Percentiles rank a stretch among this genome's conserved stretches.
These are phyloP conservation scores for Kryphioiulus occultus DNA, from an alignment of 2,888 invertebrate genomes.

Conservation along the genomic window DNA sequence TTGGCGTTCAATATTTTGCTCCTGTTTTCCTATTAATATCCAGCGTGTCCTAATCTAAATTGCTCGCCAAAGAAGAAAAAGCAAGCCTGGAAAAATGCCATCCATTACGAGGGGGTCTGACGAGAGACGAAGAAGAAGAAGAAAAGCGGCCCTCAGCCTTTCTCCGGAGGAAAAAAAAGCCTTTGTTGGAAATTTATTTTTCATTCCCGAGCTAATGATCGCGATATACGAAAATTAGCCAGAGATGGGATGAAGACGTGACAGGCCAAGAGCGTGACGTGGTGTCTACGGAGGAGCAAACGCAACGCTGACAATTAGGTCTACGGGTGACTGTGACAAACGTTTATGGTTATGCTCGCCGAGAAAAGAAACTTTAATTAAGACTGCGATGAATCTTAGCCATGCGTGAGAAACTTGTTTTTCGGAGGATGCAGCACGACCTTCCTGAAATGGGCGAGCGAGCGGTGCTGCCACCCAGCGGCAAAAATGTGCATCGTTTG, in stretches of 20 bases:
- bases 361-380: slow-evolving; percentile 35
- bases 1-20: neutral
- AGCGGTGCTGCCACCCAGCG: no score
- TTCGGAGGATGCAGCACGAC: neutral
- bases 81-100: neutral
- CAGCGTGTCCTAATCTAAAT: neutral
- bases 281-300: slow-evolving; percentile 3
- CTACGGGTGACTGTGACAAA: slow-evolving; percentile 39
- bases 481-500: no score
- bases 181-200: neutral
- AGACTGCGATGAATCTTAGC: slow-evolving; percentile 42
- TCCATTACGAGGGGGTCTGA: neutral
- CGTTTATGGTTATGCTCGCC: slow-evolving; percentile 11
- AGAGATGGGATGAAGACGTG: slow-evolving; percentile 13
- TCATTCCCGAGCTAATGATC: neutral
- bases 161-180: neutral
- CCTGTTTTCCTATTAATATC: neutral
- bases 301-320: slow-evolving; percentile 22
- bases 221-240: neutral
- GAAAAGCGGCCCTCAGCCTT: no score
- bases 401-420: slow-evolving; percentile 27
- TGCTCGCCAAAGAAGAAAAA: neutral
- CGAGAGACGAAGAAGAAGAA: neutral
- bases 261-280: neutral
- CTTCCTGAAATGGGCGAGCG: neutral